Base-by-base conservation (phyloP, 2,113 vertebrate genomes). In the Grammomys surdaster region DNA sequence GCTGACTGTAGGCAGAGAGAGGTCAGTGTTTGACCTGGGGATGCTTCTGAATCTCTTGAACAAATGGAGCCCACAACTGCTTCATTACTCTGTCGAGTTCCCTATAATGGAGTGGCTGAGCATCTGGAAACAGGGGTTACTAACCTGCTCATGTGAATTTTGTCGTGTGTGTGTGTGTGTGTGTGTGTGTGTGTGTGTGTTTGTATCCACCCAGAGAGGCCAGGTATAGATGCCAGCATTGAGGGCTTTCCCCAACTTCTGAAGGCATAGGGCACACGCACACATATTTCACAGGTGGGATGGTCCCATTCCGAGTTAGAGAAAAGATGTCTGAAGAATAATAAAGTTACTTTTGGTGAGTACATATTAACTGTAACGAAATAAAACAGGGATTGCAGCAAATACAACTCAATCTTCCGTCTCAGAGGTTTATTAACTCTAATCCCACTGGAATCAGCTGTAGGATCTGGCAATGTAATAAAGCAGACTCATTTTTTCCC, bases 381-480 rank as follows among this genome's bases (percentile, higher is more conserved):
- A 94, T 96, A 93, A 95, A 94, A 86, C 77, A 90, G 86, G 88
- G 43, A 92, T 90, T 84, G 90, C 16, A 36, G 88, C 75, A 92
- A 48, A 87, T 94, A 82, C 60, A 95, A 75, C 91, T 95, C 98
- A 90, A 3, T 96, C 94, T 97, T 97, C 78, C 70, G 54, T 92
- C 67, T 97, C 91, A 72, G 84, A 93, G 33, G 69, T 94, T 97
- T 96, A 96, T 96, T 96, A 96, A 90, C 81, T 70, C 60, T 67
- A 95, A 90, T 94, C 90, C 93, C 92, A 46, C 92, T 80, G 20
- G 92, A 94, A 87, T 95, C 54, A 85, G 93, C 28, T 76, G 67
- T 24, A 86, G 46, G 80, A 91, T 90, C 60, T 43, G 26, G 56
- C 76, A 88, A 43, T 58, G 12, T 93, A 94, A 87, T 95, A 88